These are phyloP conservation scores for Linyphia triangularis DNA, from an alignment of 2,888 invertebrate genomes.

Conservation along the genomic window DNA sequence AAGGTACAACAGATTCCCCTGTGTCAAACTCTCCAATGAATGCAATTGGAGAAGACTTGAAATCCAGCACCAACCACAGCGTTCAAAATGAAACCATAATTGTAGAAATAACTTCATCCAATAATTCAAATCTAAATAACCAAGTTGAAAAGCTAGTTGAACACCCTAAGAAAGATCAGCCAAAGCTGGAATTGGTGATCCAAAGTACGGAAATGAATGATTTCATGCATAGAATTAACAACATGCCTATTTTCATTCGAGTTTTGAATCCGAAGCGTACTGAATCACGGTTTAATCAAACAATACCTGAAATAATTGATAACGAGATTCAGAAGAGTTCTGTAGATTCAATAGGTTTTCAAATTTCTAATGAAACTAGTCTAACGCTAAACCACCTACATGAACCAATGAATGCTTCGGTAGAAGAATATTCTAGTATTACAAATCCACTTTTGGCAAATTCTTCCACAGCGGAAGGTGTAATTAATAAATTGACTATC, in stretches of 20 bases:
- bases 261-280: constrained; percentile 5
- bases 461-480: neutral
- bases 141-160: neutral
- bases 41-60: neutral
- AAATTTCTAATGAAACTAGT: neutral
- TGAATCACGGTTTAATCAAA: neutral
- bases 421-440: neutral
- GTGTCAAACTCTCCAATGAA: neutral
- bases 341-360: neutral
- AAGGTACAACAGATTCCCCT: neutral
- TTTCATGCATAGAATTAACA: constrained; percentile 22
- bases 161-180: constrained; percentile 15
- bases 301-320: neutral
- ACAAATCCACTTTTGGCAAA: neutral
- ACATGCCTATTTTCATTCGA: constrained; percentile 38
- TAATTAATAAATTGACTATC: too few relatives aligned
- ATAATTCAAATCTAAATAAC: neutral
- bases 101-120: neutral
- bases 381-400: neutral
- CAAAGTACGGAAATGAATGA: constrained; percentile 43
- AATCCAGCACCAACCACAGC: neutral
- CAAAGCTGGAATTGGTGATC: constrained; percentile 27
- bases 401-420: too few relatives aligned
- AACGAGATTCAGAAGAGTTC: neutral
- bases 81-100: neutral